Conservation (phyloP, 2,797 vertebrate genomes). For the Distichodus sexfasciatus region DNA sequence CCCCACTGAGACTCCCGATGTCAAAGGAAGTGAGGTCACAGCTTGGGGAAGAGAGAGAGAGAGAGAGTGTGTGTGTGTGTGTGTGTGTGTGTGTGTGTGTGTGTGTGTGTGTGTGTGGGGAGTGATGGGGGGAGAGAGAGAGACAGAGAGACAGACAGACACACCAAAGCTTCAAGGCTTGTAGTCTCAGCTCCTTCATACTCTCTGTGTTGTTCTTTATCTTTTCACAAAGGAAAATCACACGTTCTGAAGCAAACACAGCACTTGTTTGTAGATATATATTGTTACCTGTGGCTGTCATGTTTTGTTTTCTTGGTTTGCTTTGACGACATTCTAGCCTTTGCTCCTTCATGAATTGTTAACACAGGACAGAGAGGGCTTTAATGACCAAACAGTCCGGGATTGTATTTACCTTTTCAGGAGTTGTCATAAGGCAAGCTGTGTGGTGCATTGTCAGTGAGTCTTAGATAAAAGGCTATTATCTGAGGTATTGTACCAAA, state of each 20-base stretch:
- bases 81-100: not conserved
- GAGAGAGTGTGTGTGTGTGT: not conserved
- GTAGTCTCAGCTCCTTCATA: not conserved
- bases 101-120: not conserved
- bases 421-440: not conserved
- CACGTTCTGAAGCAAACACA: too few species aligned
- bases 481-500: too few species aligned
- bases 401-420: not conserved
- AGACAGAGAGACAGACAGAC: not conserved
- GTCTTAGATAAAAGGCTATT: too few species aligned
- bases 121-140: too few species aligned
- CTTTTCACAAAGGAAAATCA: not conserved
- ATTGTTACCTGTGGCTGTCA: too few species aligned
- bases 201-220: not conserved
- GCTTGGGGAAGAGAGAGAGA: constrained; percentile 25
- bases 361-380: too few species aligned
- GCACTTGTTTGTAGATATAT: not conserved
- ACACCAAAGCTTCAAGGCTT: not conserved
- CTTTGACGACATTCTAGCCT: too few species aligned
- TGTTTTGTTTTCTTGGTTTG: too few species aligned
- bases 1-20: constrained; percentile 41
- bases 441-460: too few species aligned
- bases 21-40: constrained; percentile 50
- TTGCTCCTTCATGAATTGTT: too few species aligned
- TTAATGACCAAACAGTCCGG: not conserved